Conservation (phyloP, 2,113 vertebrate genomes). For the Syngnathus typhle region DNA sequence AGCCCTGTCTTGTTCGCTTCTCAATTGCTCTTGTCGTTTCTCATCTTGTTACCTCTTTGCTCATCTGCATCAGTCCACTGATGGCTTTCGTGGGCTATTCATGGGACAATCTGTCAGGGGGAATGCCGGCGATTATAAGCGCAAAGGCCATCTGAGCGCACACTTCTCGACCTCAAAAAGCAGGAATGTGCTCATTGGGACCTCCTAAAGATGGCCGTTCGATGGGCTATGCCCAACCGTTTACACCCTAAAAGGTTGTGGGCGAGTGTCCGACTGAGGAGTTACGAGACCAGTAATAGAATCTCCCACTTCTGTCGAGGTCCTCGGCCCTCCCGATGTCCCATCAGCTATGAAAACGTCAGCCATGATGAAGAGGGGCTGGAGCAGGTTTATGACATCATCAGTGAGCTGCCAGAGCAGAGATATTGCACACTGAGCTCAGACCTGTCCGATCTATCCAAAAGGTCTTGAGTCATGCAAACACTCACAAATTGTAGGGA, state of each 20-base stretch:
- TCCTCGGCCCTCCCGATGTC: slow-evolving; percentile 45
- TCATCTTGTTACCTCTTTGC: slow-evolving; percentile 76
- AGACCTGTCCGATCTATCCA: slow-evolving; percentile 33
- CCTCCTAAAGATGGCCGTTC: slow-evolving; percentile 28
- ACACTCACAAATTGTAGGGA: slow-evolving; percentile 41
- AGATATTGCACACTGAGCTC: slow-evolving; percentile 40
- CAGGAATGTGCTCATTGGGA: slow-evolving; percentile 50
- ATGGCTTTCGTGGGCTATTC: slow-evolving; percentile 56
- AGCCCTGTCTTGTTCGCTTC: slow-evolving; percentile 68
- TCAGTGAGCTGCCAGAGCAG: slow-evolving; percentile 64
- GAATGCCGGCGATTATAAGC: slow-evolving; percentile 67
- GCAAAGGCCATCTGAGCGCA: slow-evolving; percentile 49
- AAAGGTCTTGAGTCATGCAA: slow-evolving; percentile 47
- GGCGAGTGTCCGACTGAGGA: slow-evolving; percentile 38
- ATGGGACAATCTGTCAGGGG: slow-evolving; percentile 70
- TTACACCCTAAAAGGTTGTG: slow-evolving; percentile 8
- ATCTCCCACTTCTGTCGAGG: slow-evolving; percentile 43
- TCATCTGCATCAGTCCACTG: slow-evolving; percentile 65
- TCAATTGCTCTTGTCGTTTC: slow-evolving; percentile 69
- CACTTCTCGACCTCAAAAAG: slow-evolving; percentile 50
- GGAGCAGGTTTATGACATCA: slow-evolving; percentile 69
- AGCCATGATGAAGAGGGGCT: slow-evolving; percentile 58
- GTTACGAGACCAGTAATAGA: slow-evolving; percentile 57
- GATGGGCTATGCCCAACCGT: slow-evolving; percentile 29
- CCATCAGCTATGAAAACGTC: slow-evolving; percentile 68